Conservation (phyloP, 2,888 invertebrate species). For the Eutolmus rufibarbis region DNA sequence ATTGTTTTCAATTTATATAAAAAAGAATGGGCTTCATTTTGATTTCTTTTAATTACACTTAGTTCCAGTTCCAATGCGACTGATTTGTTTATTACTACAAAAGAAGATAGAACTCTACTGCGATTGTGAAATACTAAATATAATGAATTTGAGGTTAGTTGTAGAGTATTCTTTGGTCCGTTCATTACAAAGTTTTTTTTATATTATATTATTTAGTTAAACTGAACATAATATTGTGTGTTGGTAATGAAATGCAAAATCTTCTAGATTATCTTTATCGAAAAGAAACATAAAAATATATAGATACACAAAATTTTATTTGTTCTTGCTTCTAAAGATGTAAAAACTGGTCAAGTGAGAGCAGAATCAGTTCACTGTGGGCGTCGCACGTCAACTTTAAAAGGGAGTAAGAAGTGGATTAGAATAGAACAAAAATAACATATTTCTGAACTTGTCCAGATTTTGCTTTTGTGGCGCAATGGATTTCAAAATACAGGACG, state of each 20-base stretch:
- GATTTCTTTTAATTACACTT: neutral
- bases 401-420: too few species aligned
- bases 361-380: too few species aligned
- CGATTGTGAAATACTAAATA: neutral
- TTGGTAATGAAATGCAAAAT: neutral
- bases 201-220: neutral
- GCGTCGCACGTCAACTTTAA: too few species aligned
- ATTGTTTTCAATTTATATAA: neutral
- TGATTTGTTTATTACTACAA: neutral
- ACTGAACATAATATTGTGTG: neutral
- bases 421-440: too few species aligned
- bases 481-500: too few species aligned
- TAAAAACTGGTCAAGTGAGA: too few species aligned
- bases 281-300: too few species aligned
- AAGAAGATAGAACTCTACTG: neutral
- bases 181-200: neutral
- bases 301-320: too few species aligned
- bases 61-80: neutral
- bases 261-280: neutral
- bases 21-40: constrained; percentile 3
- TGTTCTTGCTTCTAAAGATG: too few species aligned
- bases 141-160: constrained; percentile 14
- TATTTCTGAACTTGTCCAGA: too few species aligned
- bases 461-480: too few species aligned
- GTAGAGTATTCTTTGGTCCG: constrained; percentile 17